Base-by-base conservation (phyloP, 2,888 invertebrate species). In the Neocrepidodera transversa region DNA sequence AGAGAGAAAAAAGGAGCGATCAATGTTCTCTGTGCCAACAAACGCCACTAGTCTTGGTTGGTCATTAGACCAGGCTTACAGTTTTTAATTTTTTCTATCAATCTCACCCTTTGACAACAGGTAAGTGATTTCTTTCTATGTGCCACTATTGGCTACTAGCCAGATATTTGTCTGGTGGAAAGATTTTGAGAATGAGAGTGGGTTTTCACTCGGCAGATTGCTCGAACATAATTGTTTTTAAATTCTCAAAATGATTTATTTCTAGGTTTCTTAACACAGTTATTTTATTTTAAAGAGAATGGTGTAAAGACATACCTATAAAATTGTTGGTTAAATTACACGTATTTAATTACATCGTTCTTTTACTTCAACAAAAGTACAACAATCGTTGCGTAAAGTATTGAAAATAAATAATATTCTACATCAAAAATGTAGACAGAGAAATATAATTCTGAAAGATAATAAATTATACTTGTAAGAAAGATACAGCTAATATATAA, bases 81-180 rank as follows among this genome's bases (percentile, higher is more conserved):
- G 17, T 50, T 47, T 20, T 14, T 57, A 35, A 43, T 48, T 58
- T 53, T 67, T 63, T 63, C 61, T 52, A 42, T 43, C 38, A 47
- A 58, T 59, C 63, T 60, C 66, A 63, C 58, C 65, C 68, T 62
- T 62, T 64, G 62, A 74, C 76, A 75, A 75, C 76, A 76, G 76
- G 76, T 76, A 76, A 74, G 75, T 45, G 45, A 11, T 52, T 13
- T 40, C 40, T 28, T 52, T 8, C 38, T 40, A 4, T 45, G 26
- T 43, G 23, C n/a, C 13, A 26, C 36, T 16, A 23, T 45, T 50
- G 40, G 45, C 45, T 43, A 40, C 18, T 13, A 38, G 50, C 50
- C 43, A 51, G 54, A 17, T 14, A n/a, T 28, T 45, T 26, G 26
- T 45, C 45, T 36, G 17, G 17, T 13, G 45, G 45, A 54, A 54